These are phyloP conservation scores for Redunca redunca DNA, from an alignment of 2,113 vertebrate species.

Conservation along the genomic window DNA sequence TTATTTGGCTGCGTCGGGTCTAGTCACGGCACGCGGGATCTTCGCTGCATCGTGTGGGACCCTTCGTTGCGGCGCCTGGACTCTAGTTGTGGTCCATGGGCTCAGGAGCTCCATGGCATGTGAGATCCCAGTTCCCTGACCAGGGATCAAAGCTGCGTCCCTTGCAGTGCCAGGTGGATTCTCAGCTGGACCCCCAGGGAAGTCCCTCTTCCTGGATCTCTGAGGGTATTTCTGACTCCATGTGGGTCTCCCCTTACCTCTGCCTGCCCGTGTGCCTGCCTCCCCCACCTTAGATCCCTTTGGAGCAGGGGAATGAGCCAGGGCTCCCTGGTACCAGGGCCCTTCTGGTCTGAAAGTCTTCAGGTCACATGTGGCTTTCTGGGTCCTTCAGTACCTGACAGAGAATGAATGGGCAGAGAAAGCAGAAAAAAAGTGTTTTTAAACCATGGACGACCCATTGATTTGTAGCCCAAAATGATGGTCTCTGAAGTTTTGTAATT, in stretches of 20 bases:
- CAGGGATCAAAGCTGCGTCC: not conserved
- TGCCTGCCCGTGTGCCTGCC: not conserved
- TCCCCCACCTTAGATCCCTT: not conserved
- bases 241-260: not conserved
- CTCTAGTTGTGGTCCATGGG: not conserved
- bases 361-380: not conserved
- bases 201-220: not conserved
- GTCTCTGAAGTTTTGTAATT: not conserved
- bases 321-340: not conserved
- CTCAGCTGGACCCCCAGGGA: not conserved
- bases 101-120: not conserved
- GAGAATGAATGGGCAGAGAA: not conserved
- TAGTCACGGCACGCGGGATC: rapidly evolving
- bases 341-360: not conserved
- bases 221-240: not conserved
- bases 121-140: not conserved
- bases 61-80: rapidly evolving
- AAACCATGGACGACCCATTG: not conserved
- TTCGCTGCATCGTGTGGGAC: not conserved
- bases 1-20: not conserved
- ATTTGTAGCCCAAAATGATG: not conserved
- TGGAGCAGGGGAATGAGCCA: not conserved
- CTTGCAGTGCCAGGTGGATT: not conserved
- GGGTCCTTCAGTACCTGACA: not conserved
- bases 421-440: not conserved